A percentile compares a stretch with the other conserved stretches of the same genome.
Evolutionary conservation across 2,113 vertebrate species (phyloP).

Genomic region (Scytalopus superciliaris): DNA sequence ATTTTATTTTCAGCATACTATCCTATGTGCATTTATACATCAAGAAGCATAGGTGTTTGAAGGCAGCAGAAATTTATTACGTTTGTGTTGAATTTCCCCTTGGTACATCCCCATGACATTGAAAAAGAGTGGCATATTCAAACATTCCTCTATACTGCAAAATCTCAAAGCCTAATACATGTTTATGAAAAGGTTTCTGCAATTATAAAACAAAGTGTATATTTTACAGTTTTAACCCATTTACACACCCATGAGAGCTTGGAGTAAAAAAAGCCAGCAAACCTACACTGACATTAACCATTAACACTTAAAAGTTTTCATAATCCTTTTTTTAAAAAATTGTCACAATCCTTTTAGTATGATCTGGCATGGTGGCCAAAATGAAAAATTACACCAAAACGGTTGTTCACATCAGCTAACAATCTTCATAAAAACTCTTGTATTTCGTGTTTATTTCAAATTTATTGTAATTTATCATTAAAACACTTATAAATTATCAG

Average conservation of each 20-base stretch:
- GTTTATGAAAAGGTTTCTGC: background rate
- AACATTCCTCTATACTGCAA: background rate
- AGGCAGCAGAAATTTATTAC: background rate
- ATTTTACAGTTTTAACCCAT: background rate
- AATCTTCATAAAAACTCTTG: background rate
- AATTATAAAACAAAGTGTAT: background rate
- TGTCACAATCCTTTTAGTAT: background rate
- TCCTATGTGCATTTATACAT: background rate
- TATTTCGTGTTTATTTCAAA: background rate
- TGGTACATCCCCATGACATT: background rate
- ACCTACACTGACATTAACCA: background rate
- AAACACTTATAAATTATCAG: conserved; percentile 11
- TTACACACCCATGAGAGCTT: background rate
- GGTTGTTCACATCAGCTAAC: background rate
- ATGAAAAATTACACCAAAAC: background rate
- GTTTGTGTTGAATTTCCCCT: background rate
- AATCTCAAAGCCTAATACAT: background rate
- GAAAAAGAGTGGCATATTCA: background rate
- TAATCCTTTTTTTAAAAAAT: background rate
- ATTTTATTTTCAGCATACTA: background rate
- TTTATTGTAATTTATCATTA: background rate
- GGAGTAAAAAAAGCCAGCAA: background rate
- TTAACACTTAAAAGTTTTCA: background rate
- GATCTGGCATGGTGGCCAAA: background rate
- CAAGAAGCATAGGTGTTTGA: background rate